These are phyloP conservation scores for western clawed frog (Xenopus tropicalis) DNA, from an alignment of 2,113 vertebrate species.

Conservation along the genomic window DNA sequence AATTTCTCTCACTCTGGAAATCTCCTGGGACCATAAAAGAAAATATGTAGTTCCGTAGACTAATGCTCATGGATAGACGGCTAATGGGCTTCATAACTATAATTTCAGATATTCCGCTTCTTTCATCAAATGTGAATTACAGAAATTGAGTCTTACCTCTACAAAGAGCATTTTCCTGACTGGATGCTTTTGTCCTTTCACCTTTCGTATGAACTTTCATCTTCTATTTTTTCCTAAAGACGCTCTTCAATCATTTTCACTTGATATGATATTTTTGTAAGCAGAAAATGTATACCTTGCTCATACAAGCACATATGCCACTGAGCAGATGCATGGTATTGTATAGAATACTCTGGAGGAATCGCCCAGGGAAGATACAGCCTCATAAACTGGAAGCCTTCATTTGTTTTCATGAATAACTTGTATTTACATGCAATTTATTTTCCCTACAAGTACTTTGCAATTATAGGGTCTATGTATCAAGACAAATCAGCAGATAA, in stretches of 20 bases:
- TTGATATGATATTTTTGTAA: constrained; percentile 25
- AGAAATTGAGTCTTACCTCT: constrained; percentile 12
- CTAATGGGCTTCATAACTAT: constrained; percentile 38
- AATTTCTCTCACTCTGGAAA: constrained; percentile 20
- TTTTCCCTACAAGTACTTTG: constrained; percentile 6
- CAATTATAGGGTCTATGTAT: constrained; percentile 22
- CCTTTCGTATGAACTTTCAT: constrained; percentile 24
- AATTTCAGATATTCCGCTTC: constrained; percentile 33
- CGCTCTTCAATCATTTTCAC: constrained; percentile 19
- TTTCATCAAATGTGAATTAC: constrained; percentile 40
- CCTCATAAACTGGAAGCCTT: constrained; percentile 25
- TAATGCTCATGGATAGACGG: constrained; percentile 23
- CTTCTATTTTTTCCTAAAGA: constrained; percentile 23
- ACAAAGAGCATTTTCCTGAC: constrained; percentile 24
- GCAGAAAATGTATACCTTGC: constrained; percentile 22
- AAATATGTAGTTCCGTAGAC: constrained; percentile 2
- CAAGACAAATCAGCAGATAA: constrained; percentile 17
- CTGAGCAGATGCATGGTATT: constrained; percentile 26
- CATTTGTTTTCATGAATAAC: constrained; percentile 38
- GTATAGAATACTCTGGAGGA: constrained; percentile 34
- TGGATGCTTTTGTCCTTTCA: constrained; percentile 17
- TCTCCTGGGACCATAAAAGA: neutral
- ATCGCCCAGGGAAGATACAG: constrained; percentile 9
- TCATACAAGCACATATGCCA: constrained; percentile 28
- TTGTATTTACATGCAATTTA: constrained; percentile 37